phyloP scores from a whole-genome alignment of 2,113 vertebrate genomes.

The Oncorhynchus kisutch region DNA sequence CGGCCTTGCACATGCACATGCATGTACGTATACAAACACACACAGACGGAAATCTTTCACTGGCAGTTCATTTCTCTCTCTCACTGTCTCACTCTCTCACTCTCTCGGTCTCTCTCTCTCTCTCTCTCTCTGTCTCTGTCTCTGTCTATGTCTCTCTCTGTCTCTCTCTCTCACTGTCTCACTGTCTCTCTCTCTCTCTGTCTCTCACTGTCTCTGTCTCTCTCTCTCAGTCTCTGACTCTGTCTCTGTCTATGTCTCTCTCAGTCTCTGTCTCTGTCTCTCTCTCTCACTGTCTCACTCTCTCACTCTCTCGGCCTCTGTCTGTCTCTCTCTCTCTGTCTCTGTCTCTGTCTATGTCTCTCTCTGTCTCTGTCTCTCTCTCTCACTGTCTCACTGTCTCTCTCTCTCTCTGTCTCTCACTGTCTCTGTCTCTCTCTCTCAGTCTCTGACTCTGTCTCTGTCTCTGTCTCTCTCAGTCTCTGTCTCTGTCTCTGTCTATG shows the following conservation, averaged over 20 bases:
- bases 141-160: conserved; percentile 1
- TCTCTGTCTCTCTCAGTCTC: neutral
- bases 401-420: conserved; percentile 6
- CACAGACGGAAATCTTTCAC: neutral
- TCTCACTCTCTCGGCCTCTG: too few species aligned
- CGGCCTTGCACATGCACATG: neutral
- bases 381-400: neutral
- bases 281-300: conserved; percentile 9
- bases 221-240: conserved; percentile 29
- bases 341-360: conserved; percentile 26
- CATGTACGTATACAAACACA: neutral
- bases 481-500: too few species aligned
- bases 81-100: conserved; percentile 1
- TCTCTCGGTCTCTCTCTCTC: neutral
- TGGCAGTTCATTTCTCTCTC: conserved; percentile 2
- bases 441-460: too few species aligned
- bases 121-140: neutral
- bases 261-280: conserved; percentile 8
- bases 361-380: conserved; percentile 7
- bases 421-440: neutral
- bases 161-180: conserved; percentile 18
- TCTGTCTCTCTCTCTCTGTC: neutral
- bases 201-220: conserved; percentile 23
- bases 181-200: conserved; percentile 20
- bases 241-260: conserved; percentile 5